A percentile compares a stretch with the other conserved stretches of the same genome.
These are phyloP conservation scores for Bellardia bayeri DNA, from an alignment of 2,888 invertebrate species.

Conservation along the genomic window DNA sequence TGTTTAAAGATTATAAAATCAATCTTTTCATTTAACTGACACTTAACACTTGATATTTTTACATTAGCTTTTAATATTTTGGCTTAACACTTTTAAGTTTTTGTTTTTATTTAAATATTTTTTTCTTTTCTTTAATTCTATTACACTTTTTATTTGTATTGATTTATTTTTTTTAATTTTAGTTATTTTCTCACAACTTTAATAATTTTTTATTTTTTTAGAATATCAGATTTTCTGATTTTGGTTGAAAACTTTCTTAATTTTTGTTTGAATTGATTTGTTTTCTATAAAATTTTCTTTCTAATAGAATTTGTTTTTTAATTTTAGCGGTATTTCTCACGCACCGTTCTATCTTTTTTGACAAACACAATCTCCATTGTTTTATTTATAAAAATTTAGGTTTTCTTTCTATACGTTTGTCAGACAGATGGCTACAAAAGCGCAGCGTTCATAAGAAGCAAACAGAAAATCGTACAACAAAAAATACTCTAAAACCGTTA, in stretches of 20 bases:
- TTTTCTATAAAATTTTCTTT: conserved; percentile 6
- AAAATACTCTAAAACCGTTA: conserved; percentile 58
- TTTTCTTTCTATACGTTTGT: neutral
- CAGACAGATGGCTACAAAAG: conserved; percentile 23
- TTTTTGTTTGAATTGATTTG: neutral
- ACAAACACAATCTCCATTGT: conserved; percentile 31
- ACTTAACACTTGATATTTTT: neutral
- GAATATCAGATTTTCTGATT: neutral
- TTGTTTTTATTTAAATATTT: neutral
- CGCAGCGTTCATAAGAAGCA: neutral
- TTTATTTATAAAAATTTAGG: neutral
- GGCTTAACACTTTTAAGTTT: neutral
- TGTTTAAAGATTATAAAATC: conserved; percentile 1
- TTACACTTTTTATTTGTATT: neutral
- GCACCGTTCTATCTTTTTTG: conserved; percentile 7
- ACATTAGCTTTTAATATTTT: neutral
- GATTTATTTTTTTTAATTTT: neutral
- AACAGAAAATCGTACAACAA: conserved; percentile 9
- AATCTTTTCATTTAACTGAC: conserved; percentile 7
- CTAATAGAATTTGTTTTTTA: conserved; percentile 2
- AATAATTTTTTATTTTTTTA: neutral
- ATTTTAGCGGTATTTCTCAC: neutral
- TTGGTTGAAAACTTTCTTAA: neutral
- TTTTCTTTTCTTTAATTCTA: neutral
- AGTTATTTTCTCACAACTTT: neutral